Conservation (phyloP, 2,888 invertebrate genomes). For the Torymus aiolomorphi region DNA sequence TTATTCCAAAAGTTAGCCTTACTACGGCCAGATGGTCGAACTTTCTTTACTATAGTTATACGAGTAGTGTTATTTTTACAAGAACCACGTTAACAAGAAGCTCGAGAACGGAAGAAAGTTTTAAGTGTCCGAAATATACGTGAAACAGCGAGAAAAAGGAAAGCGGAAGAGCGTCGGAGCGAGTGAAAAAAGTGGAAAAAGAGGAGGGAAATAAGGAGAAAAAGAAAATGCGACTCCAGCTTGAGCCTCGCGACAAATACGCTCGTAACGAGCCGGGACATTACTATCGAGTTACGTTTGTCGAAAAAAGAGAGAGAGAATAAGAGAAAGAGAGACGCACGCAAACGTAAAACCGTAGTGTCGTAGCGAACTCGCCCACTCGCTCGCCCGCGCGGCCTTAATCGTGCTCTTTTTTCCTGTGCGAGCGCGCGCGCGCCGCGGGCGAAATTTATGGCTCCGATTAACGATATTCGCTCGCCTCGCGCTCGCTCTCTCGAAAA, state of each 20-base stretch:
- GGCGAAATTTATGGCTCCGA: constrained; percentile 59
- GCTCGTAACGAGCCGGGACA: constrained; percentile 48
- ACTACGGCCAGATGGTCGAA: not conserved
- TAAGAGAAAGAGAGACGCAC: constrained; percentile 20
- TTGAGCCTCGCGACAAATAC: constrained; percentile 45
- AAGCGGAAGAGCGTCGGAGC: constrained; percentile 44
- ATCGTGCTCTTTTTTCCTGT: constrained; percentile 35
- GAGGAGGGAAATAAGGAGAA: constrained; percentile 13
- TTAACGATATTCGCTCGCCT: constrained; percentile 55
- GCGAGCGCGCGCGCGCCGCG: not conserved
- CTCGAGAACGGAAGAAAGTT: constrained; percentile 40
- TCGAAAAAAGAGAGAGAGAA: constrained; percentile 15
- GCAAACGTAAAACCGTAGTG: constrained; percentile 36
- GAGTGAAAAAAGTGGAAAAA: not conserved
- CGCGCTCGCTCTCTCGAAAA: constrained; percentile 36
- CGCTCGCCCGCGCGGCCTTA: constrained; percentile 14
- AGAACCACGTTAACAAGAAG: constrained; percentile 43
- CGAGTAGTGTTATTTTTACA: constrained; percentile 44
- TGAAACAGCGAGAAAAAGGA: not conserved
- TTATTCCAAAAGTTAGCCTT: constrained; percentile 37
- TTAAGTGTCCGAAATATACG: constrained; percentile 52
- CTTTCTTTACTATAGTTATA: constrained; percentile 37
- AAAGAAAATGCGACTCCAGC: constrained; percentile 39
- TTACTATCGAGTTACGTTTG: constrained; percentile 50
- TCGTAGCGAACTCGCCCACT: constrained; percentile 3